A percentile compares a stretch with the other conserved stretches of the same genome.
Evolutionary conservation across 2,888 invertebrate species (phyloP).

Genomic region (Seira ritae): DNA sequence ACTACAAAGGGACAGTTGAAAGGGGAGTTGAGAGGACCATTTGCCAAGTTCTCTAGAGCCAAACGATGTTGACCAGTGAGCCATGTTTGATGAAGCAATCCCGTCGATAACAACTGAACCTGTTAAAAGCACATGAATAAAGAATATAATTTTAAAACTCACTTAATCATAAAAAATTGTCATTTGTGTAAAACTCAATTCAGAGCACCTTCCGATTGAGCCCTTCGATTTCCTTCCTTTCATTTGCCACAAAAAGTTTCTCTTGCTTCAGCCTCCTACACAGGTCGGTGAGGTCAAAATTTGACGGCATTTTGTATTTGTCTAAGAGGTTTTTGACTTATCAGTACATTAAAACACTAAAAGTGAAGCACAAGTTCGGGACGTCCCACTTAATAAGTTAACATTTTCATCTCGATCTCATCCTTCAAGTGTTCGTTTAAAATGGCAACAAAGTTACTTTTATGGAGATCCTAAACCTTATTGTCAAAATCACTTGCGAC

Average conservation of each 20-base stretch:
- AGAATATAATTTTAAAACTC: neutral
- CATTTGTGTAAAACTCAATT: constrained; percentile 70
- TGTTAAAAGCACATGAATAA: neutral
- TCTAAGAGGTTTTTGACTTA: too few species aligned
- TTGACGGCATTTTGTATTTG: constrained; percentile 65
- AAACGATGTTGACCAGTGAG: constrained; percentile 71
- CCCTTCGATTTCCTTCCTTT: constrained; percentile 87
- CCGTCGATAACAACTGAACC: constrained; percentile 70
- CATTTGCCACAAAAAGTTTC: constrained; percentile 89
- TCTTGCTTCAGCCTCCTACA: constrained; percentile 87
- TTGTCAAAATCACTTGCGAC: too few species aligned
- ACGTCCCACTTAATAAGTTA: too few species aligned
- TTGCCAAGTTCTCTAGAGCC: constrained; percentile 68
- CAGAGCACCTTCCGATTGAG: constrained; percentile 87
- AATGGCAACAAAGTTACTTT: too few species aligned
- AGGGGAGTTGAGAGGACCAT: constrained; percentile 67
- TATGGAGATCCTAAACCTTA: too few species aligned
- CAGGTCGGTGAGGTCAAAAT: constrained; percentile 80
- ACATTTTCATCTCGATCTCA: too few species aligned
- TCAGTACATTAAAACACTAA: too few species aligned
- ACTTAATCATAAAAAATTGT: too few species aligned
- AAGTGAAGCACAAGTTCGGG: too few species aligned
- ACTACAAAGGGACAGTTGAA: constrained; percentile 67
- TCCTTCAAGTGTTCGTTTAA: too few species aligned
- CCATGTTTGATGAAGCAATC: constrained; percentile 72